Conservation (phyloP, 2,888 invertebrate genomes). For the Desoria tigrina region DNA sequence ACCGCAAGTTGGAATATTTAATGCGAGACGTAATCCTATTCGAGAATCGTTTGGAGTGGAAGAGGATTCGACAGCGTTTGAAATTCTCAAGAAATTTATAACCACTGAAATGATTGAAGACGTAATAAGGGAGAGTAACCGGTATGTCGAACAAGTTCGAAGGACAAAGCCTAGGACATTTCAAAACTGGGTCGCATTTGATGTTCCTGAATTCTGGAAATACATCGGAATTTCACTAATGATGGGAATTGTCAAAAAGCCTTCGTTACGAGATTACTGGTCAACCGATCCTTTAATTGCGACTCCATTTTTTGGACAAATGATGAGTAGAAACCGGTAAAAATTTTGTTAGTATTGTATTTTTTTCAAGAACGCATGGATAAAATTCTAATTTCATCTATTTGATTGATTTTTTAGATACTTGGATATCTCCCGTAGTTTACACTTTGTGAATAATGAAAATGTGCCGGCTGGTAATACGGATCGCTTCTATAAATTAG, state of each 20-base stretch:
- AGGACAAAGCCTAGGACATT: background rate
- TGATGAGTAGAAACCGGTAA: constrained; percentile 21
- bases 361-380: no score
- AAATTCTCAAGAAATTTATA: no score
- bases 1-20: no score
- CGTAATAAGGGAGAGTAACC: constrained; percentile 6
- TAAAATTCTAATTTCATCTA: no score
- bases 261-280: constrained; percentile 25
- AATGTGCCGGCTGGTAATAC: background rate
- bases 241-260: constrained; percentile 28
- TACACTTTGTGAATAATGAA: constrained; percentile 11
- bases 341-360: no score
- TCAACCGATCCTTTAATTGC: constrained; percentile 16
- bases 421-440: no score
- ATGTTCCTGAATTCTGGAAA: constrained; percentile 18
- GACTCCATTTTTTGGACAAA: constrained; percentile 22
- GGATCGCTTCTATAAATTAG: constrained; percentile 31
- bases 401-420: no score
- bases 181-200: constrained; percentile 2
- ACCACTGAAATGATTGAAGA: background rate
- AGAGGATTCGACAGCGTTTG: no score
- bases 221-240: constrained; percentile 14
- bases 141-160: constrained; percentile 7
- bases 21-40: no score
- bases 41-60: no score